Evolutionary conservation across 1,140 invertebrate species (phyloP), one percentile per base, ranked within the genome.

Genomic region (Plectrocnemia conspersa): DNA sequence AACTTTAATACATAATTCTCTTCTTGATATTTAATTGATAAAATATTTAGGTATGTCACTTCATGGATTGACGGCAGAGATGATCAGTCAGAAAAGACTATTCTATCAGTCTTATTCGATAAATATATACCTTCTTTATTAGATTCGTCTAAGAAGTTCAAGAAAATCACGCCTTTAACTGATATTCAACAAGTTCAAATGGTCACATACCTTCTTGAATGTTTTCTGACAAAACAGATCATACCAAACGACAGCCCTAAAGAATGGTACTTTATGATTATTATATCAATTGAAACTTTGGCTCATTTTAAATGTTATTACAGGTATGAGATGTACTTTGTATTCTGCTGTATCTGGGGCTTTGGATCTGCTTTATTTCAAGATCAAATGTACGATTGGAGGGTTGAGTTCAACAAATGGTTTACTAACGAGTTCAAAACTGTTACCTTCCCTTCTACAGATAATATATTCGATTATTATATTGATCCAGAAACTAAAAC

Each of bases 321-420:
- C 27, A 78, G 85, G 72, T 93, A 93, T 64, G 94, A 98, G 73
- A 81, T 88, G 3, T 94, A 96, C 67, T 98, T 97, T 74, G 90
- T 87, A 0, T 97, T 97, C 70, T 85, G 84, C 4, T 82, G 82
- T 52, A 82, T 97, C 16, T 98, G 94, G 94, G 89, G 92, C 1
- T 97, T 97, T 68, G 94, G 94, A 15, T 92, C 93, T 0, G 83
- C 85, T 0, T 77, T 91, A 46, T 93, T 89, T 68, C 90, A 93
- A 78, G 93, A 97, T 75, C 89, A 86, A 64, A 71, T 89, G 10
- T 76, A 84, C 1, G 93, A 97, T 71, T 92, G 93, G 83, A 81
- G 92, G 41, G 85, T 86, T 40, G 93, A 97, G 66, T 97, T 97
- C 67, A 92, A 86, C 48, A 93, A 91, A 69, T 95, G 91, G 91